Conservation (phyloP, 2,797 vertebrate species). For the Leptatherina wallacei region DNA sequence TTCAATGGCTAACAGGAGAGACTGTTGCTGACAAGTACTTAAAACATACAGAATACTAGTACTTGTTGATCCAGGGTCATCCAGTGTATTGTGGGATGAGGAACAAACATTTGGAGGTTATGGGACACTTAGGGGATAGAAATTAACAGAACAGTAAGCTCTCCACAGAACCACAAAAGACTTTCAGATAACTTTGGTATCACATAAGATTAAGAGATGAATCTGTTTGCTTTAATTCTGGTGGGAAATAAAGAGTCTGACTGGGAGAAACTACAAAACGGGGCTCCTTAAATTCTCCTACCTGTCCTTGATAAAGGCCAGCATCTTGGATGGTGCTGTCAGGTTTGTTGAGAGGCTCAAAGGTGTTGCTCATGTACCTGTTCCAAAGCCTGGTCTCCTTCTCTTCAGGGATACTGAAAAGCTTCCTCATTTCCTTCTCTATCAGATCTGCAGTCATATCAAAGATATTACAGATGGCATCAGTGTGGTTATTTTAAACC, state of each 20-base stretch:
- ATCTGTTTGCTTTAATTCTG: neutral
- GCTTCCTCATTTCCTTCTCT: conserved; percentile 97
- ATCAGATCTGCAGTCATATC: conserved; percentile 86
- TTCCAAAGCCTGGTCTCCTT: conserved; percentile 99
- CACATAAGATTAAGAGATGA: no score
- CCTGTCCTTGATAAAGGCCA: conserved; percentile 98
- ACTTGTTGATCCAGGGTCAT: neutral
- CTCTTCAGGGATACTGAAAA: conserved; percentile 96
- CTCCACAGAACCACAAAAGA: no score
- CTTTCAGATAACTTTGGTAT: no score
- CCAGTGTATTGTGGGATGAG: no score
- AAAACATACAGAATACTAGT: no score
- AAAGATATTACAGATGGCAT: neutral
- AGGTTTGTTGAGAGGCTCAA: conserved; percentile 97
- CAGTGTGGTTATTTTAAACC: neutral
- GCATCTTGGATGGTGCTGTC: conserved; percentile 99
- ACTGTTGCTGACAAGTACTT: no score
- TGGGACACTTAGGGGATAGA: no score
- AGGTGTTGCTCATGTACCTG: conserved; percentile 99
- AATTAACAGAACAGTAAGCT: no score
- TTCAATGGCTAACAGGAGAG: neutral
- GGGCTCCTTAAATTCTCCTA: conserved; percentile 57
- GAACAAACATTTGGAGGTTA: no score
- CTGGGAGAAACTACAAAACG: neutral
- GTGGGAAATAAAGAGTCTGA: neutral